phyloP scores from a whole-genome alignment of 2,113 vertebrate genomes.

The Austrofundulus limnaeus region DNA sequence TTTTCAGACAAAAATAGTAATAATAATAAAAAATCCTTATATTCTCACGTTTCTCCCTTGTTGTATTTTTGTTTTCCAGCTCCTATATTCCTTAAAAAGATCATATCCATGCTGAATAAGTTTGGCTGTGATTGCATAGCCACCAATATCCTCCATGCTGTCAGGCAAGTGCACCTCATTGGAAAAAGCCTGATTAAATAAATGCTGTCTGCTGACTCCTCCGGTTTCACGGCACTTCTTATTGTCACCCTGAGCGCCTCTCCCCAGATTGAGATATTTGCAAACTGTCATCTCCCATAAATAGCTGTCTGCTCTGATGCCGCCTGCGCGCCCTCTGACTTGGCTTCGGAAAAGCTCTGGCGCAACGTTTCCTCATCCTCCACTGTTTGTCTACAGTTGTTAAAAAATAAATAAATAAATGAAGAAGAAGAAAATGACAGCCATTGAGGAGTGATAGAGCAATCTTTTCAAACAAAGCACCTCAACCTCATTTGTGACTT shows the following conservation, averaged over 20 bases:
- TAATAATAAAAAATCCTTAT: not conserved
- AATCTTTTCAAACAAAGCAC: conserved; percentile 52
- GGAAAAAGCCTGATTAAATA: conserved; percentile 92
- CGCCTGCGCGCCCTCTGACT: conserved; percentile 58
- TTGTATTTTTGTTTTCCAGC: conserved; percentile 52
- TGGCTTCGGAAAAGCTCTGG: conserved; percentile 64
- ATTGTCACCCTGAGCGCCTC: conserved; percentile 87
- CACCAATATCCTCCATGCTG: conserved; percentile 80
- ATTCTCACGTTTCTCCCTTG: not conserved
- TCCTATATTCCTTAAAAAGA: conserved; percentile 80
- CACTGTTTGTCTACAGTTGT: conserved; percentile 58
- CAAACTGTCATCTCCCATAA: conserved; percentile 99
- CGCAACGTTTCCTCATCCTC: conserved; percentile 58
- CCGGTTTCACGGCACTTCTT: conserved; percentile 88
- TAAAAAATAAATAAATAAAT: conserved; percentile 24
- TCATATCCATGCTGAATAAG: conserved; percentile 75
- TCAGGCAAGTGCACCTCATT: conserved; percentile 83
- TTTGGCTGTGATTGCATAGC: conserved; percentile 65
- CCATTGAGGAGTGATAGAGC: conserved; percentile 39
- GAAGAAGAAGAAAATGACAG: conserved; percentile 39
- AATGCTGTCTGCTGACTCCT: conserved; percentile 94
- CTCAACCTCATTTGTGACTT: conserved; percentile 58
- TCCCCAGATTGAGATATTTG: conserved; percentile 98
- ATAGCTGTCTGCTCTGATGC: conserved; percentile 89
- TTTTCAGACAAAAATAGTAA: too few relatives aligned